A percentile compares a stretch with the other conserved stretches of the same genome.
phyloP scores from a whole-genome alignment of 2,113 vertebrate genomes.

The Neotoma lepida region DNA sequence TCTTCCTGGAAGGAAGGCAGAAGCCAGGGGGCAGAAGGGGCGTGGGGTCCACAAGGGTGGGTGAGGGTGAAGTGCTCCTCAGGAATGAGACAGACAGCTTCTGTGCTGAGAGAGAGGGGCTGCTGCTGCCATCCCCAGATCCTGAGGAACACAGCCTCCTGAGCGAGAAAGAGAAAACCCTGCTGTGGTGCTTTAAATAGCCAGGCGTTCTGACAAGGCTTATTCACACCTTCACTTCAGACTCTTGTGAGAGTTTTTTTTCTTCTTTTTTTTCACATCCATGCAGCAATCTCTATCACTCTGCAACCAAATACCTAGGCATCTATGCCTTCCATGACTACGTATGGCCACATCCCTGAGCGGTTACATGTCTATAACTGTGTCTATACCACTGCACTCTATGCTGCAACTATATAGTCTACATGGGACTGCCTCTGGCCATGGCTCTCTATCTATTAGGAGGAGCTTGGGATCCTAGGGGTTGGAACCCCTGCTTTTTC shows the following conservation, averaged over 20 bases:
- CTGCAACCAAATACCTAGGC: neutral
- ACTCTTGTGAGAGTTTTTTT: neutral
- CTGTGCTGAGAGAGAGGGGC: neutral
- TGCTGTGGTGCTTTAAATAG: constrained; percentile 64
- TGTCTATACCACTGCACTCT: neutral
- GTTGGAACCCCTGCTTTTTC: neutral
- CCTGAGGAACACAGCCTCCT: constrained; percentile 16
- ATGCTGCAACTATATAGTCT: neutral
- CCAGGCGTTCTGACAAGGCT: constrained; percentile 48
- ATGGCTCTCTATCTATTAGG: neutral
- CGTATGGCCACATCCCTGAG: neutral
- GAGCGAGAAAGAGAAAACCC: constrained; percentile 36
- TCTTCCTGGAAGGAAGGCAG: neutral
- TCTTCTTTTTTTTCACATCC: neutral
- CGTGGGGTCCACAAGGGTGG: neutral
- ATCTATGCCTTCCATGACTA: neutral
- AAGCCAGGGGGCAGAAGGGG: neutral
- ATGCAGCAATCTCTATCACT: neutral
- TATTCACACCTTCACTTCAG: constrained; percentile 45
- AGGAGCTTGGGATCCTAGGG: neutral
- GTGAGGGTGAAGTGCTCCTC: neutral
- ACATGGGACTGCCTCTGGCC: neutral
- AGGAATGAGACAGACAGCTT: neutral
- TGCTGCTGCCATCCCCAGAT: neutral
- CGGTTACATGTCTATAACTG: neutral